Base-by-base conservation (phyloP, 2,888 invertebrate species). In the Pyrochroa serraticornis region DNA sequence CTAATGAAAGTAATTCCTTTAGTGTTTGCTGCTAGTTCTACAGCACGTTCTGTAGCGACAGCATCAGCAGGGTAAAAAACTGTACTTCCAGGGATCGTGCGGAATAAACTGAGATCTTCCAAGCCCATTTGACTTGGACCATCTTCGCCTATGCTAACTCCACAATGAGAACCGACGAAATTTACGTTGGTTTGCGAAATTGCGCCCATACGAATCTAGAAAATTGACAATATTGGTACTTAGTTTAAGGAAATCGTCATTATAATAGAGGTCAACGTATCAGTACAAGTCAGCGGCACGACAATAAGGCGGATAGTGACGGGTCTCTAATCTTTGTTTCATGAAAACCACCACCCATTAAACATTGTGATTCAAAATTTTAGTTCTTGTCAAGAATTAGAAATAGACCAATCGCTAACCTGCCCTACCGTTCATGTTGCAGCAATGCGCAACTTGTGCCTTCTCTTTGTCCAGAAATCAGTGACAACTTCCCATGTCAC, bases 121-220 rank as follows among this genome's bases (percentile, higher is more conserved):
- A 99, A 84, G 3, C 95, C 99, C 99, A 99, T 99, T 83, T 99
- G 99, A 53, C 95, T 95, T 10, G 99, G 98, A 0, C 98, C 98
- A 81, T 98, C 98, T 82, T 97, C 97, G 32, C 97, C 99, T 81
- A 99, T 99, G 73, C 95, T 95, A 13, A 97, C 92, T 38, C 99
- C 99, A 79, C 95, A 96, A 82, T 99, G 99, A 0, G 98, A 98
- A 0, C 97, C 97, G 58, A 84, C 94, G 79, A 97, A 93, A 82
- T 98, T 99, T 12, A 95, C 91, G 80, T 99, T 97, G 14, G 95
- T 92, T 83, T 97, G 97, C 34, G 97, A 97, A 77, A 99, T 97
- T 45, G 98, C 99, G 12, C 95, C 99, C 98, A 99, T 99, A 63
- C 99, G 91, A 76, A 99, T 93, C 89, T 91, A 72, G 68, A 68